Evolutionary conservation across 1,140 invertebrate species (phyloP).

Genomic region (Cotesia chilonis): DNA sequence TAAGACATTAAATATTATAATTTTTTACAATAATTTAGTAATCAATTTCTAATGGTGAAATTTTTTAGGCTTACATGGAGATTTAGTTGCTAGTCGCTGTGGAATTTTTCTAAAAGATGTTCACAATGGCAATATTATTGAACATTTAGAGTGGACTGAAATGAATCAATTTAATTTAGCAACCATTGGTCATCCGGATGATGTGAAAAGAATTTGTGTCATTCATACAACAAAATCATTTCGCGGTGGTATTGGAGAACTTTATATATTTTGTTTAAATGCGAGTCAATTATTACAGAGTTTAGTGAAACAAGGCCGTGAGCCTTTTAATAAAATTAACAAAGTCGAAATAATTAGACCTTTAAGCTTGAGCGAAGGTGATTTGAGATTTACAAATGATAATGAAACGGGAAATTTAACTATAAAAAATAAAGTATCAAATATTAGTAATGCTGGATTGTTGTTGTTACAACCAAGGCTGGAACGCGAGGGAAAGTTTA

Average conservation of each 20-base stretch:
- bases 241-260: constrained; percentile 63
- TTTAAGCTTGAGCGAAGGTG: constrained; percentile 66
- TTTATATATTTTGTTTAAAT: constrained; percentile 65
- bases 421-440: constrained; percentile 52
- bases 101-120: constrained; percentile 66
- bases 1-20: constrained; percentile 39
- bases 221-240: constrained; percentile 68
- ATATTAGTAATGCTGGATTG: constrained; percentile 54
- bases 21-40: neutral
- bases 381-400: constrained; percentile 52
- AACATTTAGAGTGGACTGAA: constrained; percentile 66
- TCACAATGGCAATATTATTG: constrained; percentile 59
- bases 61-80: constrained; percentile 63
- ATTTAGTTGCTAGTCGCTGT: constrained; percentile 58
- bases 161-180: constrained; percentile 66
- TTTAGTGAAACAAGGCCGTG: constrained; percentile 62
- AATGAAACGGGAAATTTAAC: constrained; percentile 44
- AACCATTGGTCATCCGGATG: constrained; percentile 61
- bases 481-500: constrained; percentile 50
- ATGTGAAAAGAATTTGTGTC: constrained; percentile 67
- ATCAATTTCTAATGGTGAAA: too few species aligned
- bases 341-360: constrained; percentile 50
- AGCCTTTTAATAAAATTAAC: constrained; percentile 43
- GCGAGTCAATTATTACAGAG: constrained; percentile 60
- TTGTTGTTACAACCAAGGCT: constrained; percentile 49